Conservation (phyloP, 2,113 vertebrate species). For the Archocentrus centrarchus region DNA sequence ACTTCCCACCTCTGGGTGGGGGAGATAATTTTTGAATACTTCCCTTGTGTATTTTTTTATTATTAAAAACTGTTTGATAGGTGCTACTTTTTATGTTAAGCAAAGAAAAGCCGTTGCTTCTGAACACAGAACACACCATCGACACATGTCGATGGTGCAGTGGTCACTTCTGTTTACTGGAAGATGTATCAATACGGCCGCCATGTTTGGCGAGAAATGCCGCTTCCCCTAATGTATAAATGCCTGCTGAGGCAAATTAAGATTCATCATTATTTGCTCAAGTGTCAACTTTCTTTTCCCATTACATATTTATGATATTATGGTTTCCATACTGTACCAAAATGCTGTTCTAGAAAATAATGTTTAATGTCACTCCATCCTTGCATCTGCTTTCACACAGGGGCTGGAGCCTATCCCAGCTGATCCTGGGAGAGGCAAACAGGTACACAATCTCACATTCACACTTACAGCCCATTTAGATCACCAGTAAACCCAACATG, state of each 20-base stretch:
- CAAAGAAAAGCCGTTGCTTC: neutral
- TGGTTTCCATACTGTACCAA: neutral
- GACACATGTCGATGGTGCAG: neutral
- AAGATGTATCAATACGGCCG: accelerated
- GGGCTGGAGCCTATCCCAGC: neutral
- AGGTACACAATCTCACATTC: no score
- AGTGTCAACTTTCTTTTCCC: neutral
- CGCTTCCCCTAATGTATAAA: neutral
- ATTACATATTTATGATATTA: neutral
- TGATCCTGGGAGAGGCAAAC: neutral
- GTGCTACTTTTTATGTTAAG: neutral
- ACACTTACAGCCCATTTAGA: neutral
- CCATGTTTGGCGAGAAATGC: neutral
- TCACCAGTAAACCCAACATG: neutral
- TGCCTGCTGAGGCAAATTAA: neutral
- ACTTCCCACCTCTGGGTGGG: no score
- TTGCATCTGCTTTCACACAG: neutral
- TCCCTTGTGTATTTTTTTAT: no score
- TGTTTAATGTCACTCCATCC: neutral
- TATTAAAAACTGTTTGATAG: neutral
- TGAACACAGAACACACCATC: neutral
- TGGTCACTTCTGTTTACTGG: neutral
- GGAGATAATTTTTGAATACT: neutral
- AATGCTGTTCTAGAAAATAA: neutral
- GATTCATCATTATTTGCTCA: neutral